Evolutionary conservation across 2,113 vertebrate genomes (phyloP), one percentile per base, ranked within the genome.

Genomic region (Callipepla californica): DNA sequence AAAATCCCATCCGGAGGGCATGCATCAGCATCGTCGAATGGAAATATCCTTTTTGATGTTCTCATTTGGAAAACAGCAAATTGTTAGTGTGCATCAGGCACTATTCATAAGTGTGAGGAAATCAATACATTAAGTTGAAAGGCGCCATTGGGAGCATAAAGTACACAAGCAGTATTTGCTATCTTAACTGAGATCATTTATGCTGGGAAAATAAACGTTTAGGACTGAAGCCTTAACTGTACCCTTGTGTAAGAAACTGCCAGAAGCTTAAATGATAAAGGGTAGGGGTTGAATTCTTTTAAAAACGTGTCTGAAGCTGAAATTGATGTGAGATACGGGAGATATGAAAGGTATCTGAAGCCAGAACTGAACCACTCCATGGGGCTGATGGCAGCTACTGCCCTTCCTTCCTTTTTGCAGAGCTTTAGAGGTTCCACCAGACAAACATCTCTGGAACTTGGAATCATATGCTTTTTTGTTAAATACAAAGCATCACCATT

Each of bases 1-100:
- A 99, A 97, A 99, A 99, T 93, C 99, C 99, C 97, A 99, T 99
- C 96, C 98, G 99, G 85, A 97, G 99, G 96, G 99, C 99, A 5
- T 99, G 99, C 97, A 99, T 99, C 97, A 99, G 98, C 98, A 99
- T 99, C n/a, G 99, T 99, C 14, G 99, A 99, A 97, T 99, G 99
- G 99, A 99, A 99, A 98, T 99, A 99, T 99, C 99, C 99, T 99
- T 99, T 96, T n/a, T 73, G 58, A 17, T 44, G 11, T 42, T 44
- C 53, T 66, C 11, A 10, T 22, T 38, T 51, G 26, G 62, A 55
- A 57, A 76, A 7, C 4, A 7, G 69, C 53, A 40, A 15, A 26
- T 62, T 53, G 4, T 17, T 20, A n/a, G 74, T 5, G 34, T 7
- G 1, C 23, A 4, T 18, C 38, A 19, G 77, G 75, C 4, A 3